These are phyloP conservation scores for Fundulus diaphanus DNA, from an alignment of 2,797 vertebrate species.

Conservation along the genomic window DNA sequence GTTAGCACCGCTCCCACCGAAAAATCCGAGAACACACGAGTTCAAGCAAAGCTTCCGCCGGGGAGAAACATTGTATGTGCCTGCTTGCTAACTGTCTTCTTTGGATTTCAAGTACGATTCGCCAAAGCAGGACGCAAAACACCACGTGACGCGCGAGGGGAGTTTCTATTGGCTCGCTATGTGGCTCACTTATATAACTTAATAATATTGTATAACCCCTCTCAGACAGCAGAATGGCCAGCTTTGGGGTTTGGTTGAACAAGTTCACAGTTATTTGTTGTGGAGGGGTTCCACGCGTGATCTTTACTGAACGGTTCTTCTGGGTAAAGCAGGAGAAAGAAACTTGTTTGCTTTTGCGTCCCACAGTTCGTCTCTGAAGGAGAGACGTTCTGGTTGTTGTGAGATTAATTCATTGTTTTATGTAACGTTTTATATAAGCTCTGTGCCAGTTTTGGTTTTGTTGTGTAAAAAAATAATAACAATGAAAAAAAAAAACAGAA, in stretches of 20 bases:
- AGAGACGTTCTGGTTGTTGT: not conserved
- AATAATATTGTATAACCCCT: constrained; percentile 80
- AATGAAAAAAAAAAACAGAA: not conserved
- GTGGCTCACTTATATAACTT: constrained; percentile 83
- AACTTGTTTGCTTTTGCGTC: not conserved
- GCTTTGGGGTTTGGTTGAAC: constrained; percentile 2
- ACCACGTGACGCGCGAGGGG: constrained; percentile 63
- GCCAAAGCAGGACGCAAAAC: constrained; percentile 2
- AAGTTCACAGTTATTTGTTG: not conserved
- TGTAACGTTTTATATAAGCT: constrained; percentile 79
- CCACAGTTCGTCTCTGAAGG: not conserved
- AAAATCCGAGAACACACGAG: accelerated
- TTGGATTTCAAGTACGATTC: constrained; percentile 31
- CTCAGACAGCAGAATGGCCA: constrained; percentile 8
- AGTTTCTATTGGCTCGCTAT: constrained; percentile 71
- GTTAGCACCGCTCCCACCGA: not conserved
- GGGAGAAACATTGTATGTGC: constrained; percentile 17
- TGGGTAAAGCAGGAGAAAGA: not conserved
- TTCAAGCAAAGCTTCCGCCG: not conserved
- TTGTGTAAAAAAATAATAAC: constrained; percentile 5
- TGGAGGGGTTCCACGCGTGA: not conserved
- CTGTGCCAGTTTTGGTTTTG: constrained; percentile 14
- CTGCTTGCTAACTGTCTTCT: constrained; percentile 46
- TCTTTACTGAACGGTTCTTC: not conserved
- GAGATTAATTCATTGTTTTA: constrained; percentile 62